Percentiles rank a stretch among this genome's conserved stretches.
Evolutionary conservation across 2,888 invertebrate genomes (phyloP).

Genomic region (Ariolimax columbianus): DNA sequence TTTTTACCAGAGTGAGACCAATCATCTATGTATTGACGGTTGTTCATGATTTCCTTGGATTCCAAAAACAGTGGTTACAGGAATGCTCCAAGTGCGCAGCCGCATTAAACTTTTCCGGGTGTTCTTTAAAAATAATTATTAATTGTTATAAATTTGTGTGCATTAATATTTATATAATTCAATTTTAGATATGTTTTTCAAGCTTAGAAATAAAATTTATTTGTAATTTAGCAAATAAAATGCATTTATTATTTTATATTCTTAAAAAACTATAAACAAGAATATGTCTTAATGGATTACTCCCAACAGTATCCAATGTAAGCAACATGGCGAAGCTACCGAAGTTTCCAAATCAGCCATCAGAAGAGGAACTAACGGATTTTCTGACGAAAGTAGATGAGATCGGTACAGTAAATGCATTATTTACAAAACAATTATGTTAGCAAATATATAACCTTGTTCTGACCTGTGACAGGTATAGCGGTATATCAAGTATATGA

Average conservation of each 20-base stretch:
- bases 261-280: not conserved
- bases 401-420: constrained; percentile 59
- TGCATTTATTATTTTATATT: not conserved
- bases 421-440: too few relatives aligned
- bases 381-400: constrained; percentile 72
- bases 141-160: not conserved
- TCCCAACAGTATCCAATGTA: constrained; percentile 52
- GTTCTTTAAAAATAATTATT: not conserved
- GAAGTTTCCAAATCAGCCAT: constrained; percentile 47
- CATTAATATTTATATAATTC: not conserved
- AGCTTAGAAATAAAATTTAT: too few relatives aligned
- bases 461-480: too few relatives aligned
- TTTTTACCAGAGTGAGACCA: too few relatives aligned
- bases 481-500: too few relatives aligned
- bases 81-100: constrained; percentile 26
- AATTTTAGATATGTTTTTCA: not conserved
- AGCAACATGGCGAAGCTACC: constrained; percentile 64
- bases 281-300: not conserved
- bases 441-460: too few relatives aligned
- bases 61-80: not conserved
- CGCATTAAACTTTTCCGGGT: not conserved
- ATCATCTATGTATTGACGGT: not conserved
- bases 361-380: constrained; percentile 59
- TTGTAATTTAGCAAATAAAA: not conserved
- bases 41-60: not conserved